Base-by-base conservation (phyloP, 37 sponge, comb jelly and placozoan species). In the Petrosia ficiformis region DNA sequence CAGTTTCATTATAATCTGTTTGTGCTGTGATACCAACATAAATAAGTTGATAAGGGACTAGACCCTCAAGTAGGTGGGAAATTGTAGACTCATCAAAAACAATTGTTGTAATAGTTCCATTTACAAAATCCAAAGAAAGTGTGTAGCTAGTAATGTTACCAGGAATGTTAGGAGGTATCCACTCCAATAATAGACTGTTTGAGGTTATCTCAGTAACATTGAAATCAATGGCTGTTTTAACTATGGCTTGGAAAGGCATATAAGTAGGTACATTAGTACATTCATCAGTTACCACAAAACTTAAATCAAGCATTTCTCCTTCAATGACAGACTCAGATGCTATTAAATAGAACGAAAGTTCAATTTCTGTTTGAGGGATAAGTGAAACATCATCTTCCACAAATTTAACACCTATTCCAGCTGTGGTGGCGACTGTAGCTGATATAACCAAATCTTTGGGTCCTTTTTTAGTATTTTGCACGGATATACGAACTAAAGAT, bases 21-120 rank as follows among this genome's bases (percentile, higher is more conserved):
- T 48, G 54, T 19, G 54, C 54, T 14, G 14, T 14, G 8, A 48
- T 48, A 48, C 54, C 14, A 48, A 14, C 54, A 48, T 48, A 48
- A 14, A 48, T 14, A 19, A 19, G 54, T 48, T 48, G 54, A 48
- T 48, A 48, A 19, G 54, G 54, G 8, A 14, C 8, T 48, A 48
- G 54, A 8, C 14, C 54, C 8, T 48, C 14, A 8, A 48, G 14
- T 48, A 19, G 54, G 14, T 48, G 14, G 14, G 8, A 14, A 14
- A 19, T 48, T 19, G 14, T 48, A 48, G 8, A 8, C 8, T 14
- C 54, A 48, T 8, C 8, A 14, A 48, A 8, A 48, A 19, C 14
- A 48, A 48, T 14, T 48, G 54, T 48, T 26, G 63, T 5, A 61
- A 61, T n/a, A n/a, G 63, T 61, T 11, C 63, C 63, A n/a, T 61